Conservation (phyloP, 2,888 invertebrate genomes). For the Eupithecia pulchellata region DNA sequence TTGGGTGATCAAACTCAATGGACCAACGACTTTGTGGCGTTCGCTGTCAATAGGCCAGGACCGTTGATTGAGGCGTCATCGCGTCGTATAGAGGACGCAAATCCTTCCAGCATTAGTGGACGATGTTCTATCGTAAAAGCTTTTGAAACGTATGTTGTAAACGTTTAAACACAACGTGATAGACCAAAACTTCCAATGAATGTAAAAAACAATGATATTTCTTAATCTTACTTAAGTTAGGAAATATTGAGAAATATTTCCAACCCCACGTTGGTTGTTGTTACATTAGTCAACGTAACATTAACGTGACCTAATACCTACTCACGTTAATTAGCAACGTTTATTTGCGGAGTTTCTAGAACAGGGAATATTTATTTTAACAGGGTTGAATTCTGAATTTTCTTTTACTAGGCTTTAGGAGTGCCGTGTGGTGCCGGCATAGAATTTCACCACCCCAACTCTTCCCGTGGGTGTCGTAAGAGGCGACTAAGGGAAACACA, state of each 20-base stretch:
- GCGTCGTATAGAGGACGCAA: background rate
- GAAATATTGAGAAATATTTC: background rate
- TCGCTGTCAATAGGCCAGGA: background rate
- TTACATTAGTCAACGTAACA: background rate
- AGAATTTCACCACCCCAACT: too few species aligned
- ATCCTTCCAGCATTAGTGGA: background rate
- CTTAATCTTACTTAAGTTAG: background rate
- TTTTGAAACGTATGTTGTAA: background rate
- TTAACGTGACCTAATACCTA: constrained; percentile 6
- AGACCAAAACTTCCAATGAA: background rate
- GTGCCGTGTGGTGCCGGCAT: too few species aligned
- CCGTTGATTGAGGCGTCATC: background rate
- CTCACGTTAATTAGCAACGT: constrained; percentile 4
- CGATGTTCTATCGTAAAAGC: too few species aligned
- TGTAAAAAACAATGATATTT: background rate
- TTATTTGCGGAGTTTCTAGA: background rate
- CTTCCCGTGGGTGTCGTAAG: too few species aligned
- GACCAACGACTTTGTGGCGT: background rate
- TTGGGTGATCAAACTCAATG: background rate
- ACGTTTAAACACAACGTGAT: background rate
- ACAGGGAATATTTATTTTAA: background rate
- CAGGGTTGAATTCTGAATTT: background rate
- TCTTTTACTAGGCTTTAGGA: too few species aligned
- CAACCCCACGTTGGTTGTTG: background rate
- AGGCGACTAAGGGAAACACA: too few species aligned